Conservation (phyloP, 2,888 invertebrate species). For the Ennomos fuscantarius region DNA sequence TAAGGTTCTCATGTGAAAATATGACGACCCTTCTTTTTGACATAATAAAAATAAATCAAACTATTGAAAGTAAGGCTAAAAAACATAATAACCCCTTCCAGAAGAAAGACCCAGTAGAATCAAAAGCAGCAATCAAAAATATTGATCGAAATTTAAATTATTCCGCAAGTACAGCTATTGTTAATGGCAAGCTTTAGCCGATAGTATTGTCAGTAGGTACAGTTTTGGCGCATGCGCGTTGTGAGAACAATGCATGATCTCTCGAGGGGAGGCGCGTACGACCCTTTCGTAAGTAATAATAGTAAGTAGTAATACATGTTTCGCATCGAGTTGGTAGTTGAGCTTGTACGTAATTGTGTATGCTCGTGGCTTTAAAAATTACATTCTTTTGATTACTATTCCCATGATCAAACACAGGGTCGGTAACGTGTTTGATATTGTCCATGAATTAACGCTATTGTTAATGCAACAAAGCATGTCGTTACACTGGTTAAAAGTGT, state of each 20-base stretch:
- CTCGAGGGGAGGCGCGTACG: conserved; percentile 50
- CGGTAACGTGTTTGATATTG: conserved; percentile 12
- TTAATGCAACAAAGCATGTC: background rate
- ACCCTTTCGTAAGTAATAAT: conserved; percentile 59
- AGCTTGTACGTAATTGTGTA: conserved; percentile 39
- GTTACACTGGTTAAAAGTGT: too few species aligned
- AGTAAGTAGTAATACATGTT: conserved; percentile 41
- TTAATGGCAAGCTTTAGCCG: conserved; percentile 38
- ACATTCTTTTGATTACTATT: conserved; percentile 28
- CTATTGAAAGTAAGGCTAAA: background rate
- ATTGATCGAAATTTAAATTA: conserved; percentile 40
- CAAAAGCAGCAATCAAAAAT: conserved; percentile 22
- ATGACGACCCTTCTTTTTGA: too few species aligned
- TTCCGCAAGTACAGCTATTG: conserved; percentile 32
- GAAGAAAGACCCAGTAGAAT: background rate
- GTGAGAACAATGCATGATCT: conserved; percentile 54
- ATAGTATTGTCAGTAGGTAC: conserved; percentile 53
- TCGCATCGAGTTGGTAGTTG: conserved; percentile 46
- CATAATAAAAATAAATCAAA: conserved; percentile 4
- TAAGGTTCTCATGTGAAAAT: too few species aligned
- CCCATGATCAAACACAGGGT: conserved; percentile 20
- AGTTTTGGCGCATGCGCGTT: conserved; percentile 50
- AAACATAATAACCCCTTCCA: background rate
- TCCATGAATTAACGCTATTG: conserved; percentile 10
- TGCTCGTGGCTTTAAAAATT: conserved; percentile 44